Evolutionary conservation across 1,140 invertebrate species (phyloP), one percentile per base, ranked within the genome.

Genomic region (Drosophila ercepeae): DNA sequence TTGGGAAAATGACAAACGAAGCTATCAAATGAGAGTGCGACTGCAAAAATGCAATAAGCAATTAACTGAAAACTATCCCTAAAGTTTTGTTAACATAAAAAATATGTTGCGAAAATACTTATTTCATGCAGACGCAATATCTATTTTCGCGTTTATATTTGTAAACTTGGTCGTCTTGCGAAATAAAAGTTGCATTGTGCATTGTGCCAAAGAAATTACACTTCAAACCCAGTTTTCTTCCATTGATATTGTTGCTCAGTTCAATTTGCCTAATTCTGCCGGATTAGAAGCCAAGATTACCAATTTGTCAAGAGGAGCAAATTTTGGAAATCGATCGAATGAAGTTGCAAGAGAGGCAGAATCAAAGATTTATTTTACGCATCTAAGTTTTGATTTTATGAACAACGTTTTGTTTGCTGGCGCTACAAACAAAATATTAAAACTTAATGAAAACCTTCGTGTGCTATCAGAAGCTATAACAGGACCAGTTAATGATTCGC

Each of bases 401-500:
- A 92, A 92, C 60, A 93, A 97, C 25, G 97, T 96, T 84, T 91
- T 94, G 27, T 94, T 94, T 78, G 95, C 96, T 32, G 97, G 96
- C 11, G 97, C 96, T 11, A 94, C 96, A 49, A 98, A 99, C 90
- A 94, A 95, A 79, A 93, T 98, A 9, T 93, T 97, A 65, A 96
- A 98, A 90, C 93, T 98, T 45, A 95, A 95, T 84, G 92, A 94
- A 6, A 94, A 95, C 86, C 92, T 98, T 23, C 93, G 93, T 54
- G 91, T 97, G 14, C 93, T 96, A 72, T 93, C 95, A 74, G 92
- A 95, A 93, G 92, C 94, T 81, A 81, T 92, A 68, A 94, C 93
- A 77, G 97, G 94, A 39, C 97, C 97, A 11, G 94, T 94, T 89
- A 93, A 94, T 67, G 97, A 98, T 92, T 97, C 96, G 92, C 95